Base-by-base conservation (phyloP, 2,797 vertebrate genomes). In the Chromis chromis region DNA sequence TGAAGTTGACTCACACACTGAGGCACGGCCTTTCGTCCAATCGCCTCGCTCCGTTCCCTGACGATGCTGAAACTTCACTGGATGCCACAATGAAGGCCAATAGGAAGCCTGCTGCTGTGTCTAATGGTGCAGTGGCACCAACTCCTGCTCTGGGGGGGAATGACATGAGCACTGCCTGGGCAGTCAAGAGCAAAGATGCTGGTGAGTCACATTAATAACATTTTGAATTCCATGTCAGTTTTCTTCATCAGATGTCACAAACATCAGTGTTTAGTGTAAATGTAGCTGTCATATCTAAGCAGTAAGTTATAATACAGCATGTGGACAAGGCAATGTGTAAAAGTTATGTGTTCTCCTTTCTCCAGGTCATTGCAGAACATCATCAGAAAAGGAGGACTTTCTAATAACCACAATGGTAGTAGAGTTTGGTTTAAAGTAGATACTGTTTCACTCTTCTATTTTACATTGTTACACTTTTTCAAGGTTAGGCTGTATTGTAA, bases 1-100 rank as follows among this genome's bases (percentile, higher is more conserved):
- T 99, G 33, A 99, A 99, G 87, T n/a, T 99, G 87, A 99, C 96
- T 65, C 96, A 97, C 88, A 99, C 97, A 0, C 84, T 99, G 83
- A 95, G 97, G 58, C 96, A 98, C 2, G 96, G 97, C 27, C 96
- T 99, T 36, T 95, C 96, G 40, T 90, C 95, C 86, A 96, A 91
- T 86, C 97, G 96, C 19, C 94, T 98, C 44, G 93, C 95, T 68
- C 97, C 96, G 7, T 98, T 99, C 82, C 92, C 94, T 0, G 94
- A 97, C 19, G 95, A 97, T 1, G 77, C 93, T 0, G 95, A 95
- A 54, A 87, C 93, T 0, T 90, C 94, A 0, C 74, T 99, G 77
- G 97, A 97, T 60, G 94, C 96, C 28, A 98, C 97, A 0, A 96
- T 99, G 93, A 97, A 94, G 89, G 95, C 96, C 0, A 60, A 86